Base-by-base conservation (phyloP, 2,888 invertebrate genomes). In the Eupsilia transversa region DNA sequence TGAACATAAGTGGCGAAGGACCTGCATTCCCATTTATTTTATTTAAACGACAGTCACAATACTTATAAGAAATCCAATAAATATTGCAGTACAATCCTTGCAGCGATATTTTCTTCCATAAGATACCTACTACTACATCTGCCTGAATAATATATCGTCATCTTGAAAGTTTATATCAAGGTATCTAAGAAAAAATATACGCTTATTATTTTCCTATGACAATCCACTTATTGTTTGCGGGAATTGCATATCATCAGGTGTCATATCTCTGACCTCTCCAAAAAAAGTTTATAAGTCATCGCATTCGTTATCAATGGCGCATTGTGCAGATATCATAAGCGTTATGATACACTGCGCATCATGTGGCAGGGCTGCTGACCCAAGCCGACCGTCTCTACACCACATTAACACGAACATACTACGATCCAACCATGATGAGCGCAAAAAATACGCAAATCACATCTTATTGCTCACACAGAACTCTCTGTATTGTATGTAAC, bases 281-380 rank as follows among this genome's bases (percentile, higher is more conserved):
- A 86, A 87, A 83, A 75, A 86, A 83, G 65, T 63, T 73, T 64
- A 72, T 75, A 84, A 84, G 79, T 81, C 86, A 83, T 82, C 77
- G 77, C 67, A 56, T 60, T 27, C 76, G 79, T 81, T 87, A 91
- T 92, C 91, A 93, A 93, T 91, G 91, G 87, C 77, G 85, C 89
- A 84, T 88, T 91, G 91, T 91, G 60, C 85, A 27, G 77, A 80
- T 89, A 86, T 89, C 77, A 86, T 84, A 85, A 85, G 83, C 87
- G 85, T 87, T 89, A 88, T 87, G 88, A 90, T 92, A 91, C 89
- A 90, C 85, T 87, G 86, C 86, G 87, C 89, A 86, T 91, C 89
- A 89, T 89, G 79, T 91, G 90, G 90, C 88, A 83, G 83, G 91
- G 89, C 86, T 88, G 86, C 89, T 91, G 91, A 90, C 90, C 92